Percentiles rank a stretch among this genome's conserved stretches.
phyloP scores from a whole-genome alignment of 2,888 invertebrate species.

The Apamea sordens region DNA sequence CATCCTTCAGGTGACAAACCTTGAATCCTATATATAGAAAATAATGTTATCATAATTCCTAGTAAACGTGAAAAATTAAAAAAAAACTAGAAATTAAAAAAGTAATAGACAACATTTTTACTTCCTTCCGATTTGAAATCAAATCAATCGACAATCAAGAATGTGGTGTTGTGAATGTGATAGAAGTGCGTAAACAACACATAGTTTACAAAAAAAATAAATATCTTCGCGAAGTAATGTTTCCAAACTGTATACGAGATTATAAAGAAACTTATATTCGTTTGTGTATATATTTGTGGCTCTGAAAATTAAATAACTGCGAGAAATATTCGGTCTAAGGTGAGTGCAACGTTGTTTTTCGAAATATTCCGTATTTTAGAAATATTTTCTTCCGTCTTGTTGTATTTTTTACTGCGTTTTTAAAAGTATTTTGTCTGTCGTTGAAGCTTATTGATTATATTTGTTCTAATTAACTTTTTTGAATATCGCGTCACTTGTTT shows the following conservation, averaged over 20 bases:
- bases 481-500: conserved; percentile 34
- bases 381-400: conserved; percentile 3
- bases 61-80: neutral
- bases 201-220: conserved; percentile 49
- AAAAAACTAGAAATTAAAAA: neutral
- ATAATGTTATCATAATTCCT: neutral
- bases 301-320: conserved; percentile 10
- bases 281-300: conserved; percentile 38
- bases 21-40: neutral
- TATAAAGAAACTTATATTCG: conserved; percentile 8
- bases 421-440: neutral
- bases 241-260: neutral
- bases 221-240: conserved; percentile 30
- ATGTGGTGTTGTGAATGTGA: conserved; percentile 55
- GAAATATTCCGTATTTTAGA: conserved; percentile 22
- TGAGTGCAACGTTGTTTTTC: conserved; percentile 60
- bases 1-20: conserved; percentile 15
- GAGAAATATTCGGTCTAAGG: conserved; percentile 37
- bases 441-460: conserved; percentile 16
- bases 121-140: conserved; percentile 60
- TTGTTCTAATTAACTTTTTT: conserved; percentile 4
- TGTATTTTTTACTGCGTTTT: conserved; percentile 5
- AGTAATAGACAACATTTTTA: conserved; percentile 60
- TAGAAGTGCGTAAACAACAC: conserved; percentile 71
- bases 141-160: conserved; percentile 71